phyloP scores from a whole-genome alignment of 2,888 invertebrate species.

The Hermaeophaga mercurialis region DNA sequence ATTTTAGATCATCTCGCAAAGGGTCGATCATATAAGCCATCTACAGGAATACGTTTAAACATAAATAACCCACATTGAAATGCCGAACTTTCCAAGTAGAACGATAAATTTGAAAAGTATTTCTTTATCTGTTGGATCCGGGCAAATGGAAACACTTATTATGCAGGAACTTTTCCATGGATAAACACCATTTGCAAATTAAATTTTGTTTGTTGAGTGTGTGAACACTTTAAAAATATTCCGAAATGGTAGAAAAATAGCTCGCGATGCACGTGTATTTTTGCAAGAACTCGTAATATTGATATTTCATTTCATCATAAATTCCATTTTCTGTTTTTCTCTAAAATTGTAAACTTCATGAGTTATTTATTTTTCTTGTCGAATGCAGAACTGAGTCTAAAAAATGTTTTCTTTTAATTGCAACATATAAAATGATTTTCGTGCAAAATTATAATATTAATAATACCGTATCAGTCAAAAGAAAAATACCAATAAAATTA shows the following conservation, averaged over 20 bases:
- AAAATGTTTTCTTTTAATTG: no score
- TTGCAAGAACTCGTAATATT: slow-evolving; percentile 17
- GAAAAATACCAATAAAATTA: no score
- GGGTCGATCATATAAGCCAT: not conserved
- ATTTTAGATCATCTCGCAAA: no score
- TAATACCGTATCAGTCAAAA: no score
- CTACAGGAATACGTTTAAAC: not conserved
- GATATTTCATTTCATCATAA: slow-evolving; percentile 3
- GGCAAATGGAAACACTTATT: slow-evolving; percentile 31
- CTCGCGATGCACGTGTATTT: slow-evolving; percentile 9
- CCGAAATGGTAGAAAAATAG: slow-evolving; percentile 28
- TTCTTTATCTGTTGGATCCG: slow-evolving; percentile 1
- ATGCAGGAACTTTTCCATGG: slow-evolving; percentile 27
- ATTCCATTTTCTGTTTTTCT: slow-evolving; percentile 6
- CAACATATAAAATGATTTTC: no score
- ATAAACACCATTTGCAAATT: slow-evolving; percentile 38
- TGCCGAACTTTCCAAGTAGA: slow-evolving; percentile 1
- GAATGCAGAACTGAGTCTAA: no score
- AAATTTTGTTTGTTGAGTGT: slow-evolving; percentile 31
- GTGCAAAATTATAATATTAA: no score
- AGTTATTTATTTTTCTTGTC: no score
- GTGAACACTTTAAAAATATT: slow-evolving; percentile 28
- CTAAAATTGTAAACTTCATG: no score
- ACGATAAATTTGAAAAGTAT: slow-evolving; percentile 3
- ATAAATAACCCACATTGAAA: not conserved